Evolutionary conservation across 2,113 vertebrate species (phyloP).

Genomic region (Chionomys nivalis): DNA sequence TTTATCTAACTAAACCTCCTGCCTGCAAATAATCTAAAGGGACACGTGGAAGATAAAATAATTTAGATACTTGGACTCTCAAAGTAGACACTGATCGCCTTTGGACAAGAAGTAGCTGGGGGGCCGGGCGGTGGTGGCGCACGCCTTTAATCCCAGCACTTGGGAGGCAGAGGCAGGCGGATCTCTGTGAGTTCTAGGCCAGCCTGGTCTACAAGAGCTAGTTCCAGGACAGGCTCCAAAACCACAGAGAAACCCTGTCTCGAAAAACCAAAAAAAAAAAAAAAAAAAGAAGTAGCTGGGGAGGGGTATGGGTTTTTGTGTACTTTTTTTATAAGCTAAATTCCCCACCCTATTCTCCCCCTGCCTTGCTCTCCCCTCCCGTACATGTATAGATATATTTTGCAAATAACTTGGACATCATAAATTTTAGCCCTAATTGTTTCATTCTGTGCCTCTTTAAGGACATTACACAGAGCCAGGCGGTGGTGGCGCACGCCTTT

Average conservation of each 20-base stretch:
- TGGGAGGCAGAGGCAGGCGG: too few relatives aligned
- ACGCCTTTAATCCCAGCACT: too few relatives aligned
- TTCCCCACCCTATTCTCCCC: neutral
- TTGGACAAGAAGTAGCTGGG: neutral
- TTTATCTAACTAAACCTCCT: conserved; percentile 34
- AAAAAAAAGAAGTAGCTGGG: neutral
- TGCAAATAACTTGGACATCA: conserved; percentile 25
- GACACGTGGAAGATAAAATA: neutral
- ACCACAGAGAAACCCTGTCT: too few relatives aligned
- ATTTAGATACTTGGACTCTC: conserved; percentile 30
- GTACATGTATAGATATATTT: neutral
- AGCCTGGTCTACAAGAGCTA: too few relatives aligned
- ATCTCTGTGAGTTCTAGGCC: too few relatives aligned
- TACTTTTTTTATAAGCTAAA: conserved; percentile 29
- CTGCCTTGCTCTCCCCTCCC: too few relatives aligned
- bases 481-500: too few relatives aligned
- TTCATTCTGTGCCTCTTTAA: conserved; percentile 22
- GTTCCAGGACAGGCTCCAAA: too few relatives aligned
- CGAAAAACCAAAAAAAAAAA: too few relatives aligned
- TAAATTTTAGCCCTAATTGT: conserved; percentile 60
- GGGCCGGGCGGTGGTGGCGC: too few relatives aligned
- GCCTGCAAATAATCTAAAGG: neutral
- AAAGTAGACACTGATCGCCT: neutral
- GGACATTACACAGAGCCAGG: neutral
- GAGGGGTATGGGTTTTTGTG: neutral